Conservation (phyloP, 2,797 vertebrate genomes). For the Argya squamiceps region DNA sequence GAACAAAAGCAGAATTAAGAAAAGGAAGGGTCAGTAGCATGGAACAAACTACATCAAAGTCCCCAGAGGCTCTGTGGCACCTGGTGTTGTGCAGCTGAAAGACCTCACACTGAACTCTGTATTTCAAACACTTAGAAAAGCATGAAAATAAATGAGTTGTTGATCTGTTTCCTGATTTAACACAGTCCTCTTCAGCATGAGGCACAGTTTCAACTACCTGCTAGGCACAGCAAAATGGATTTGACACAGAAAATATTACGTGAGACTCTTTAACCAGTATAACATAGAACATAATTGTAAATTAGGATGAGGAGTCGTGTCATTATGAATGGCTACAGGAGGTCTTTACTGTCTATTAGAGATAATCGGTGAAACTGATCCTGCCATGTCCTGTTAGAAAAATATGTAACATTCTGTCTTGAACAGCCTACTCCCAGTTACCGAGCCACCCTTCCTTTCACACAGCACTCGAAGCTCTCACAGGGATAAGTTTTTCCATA, state of each 20-base stretch:
- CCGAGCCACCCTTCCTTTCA: not conserved
- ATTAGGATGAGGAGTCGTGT: not conserved
- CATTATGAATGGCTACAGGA: not conserved
- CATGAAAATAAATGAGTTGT: not conserved
- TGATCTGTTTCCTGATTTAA: not conserved
- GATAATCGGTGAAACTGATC: rapidly evolving
- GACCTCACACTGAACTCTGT: not conserved
- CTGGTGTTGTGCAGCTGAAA: not conserved
- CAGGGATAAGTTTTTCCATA: rapidly evolving
- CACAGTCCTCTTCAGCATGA: not conserved
- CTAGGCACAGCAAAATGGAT: not conserved
- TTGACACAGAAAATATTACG: not conserved
- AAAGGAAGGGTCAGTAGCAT: not conserved
- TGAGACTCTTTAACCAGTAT: not conserved
- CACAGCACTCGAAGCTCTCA: not conserved
- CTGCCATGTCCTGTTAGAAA: not conserved
- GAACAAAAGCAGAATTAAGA: not conserved
- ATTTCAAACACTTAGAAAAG: not conserved
- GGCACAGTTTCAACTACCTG: not conserved
- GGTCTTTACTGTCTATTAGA: not conserved
- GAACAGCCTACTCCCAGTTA: not conserved
- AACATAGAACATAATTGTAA: not conserved
- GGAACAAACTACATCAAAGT: not conserved
- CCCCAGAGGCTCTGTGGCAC: not conserved
- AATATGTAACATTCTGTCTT: not conserved